Evolutionary conservation across 92 coral and sea anemone species (phyloP).

Genomic region (Zoanthus sansibaricus): DNA sequence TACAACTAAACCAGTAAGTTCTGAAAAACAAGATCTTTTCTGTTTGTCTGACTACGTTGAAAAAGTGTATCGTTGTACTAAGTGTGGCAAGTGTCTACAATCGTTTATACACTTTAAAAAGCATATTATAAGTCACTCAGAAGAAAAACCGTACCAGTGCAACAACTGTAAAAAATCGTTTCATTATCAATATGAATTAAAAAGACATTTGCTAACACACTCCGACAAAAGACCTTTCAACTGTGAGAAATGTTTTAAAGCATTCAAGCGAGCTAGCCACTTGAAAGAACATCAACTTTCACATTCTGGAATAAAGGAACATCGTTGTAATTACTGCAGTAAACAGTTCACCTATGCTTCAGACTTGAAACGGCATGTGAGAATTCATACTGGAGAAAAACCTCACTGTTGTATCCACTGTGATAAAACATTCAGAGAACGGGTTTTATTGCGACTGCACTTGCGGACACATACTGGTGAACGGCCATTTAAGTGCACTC

Average conservation of each 20-base stretch:
- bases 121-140: neutral
- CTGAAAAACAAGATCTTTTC: neutral
- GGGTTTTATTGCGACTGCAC: neutral
- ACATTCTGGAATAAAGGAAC: neutral
- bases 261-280: slow-evolving; percentile 8
- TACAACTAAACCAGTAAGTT: neutral
- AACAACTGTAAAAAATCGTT: neutral
- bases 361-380: slow-evolving; percentile 21
- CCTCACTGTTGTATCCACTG: slow-evolving; percentile 1
- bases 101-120: neutral
- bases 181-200: neutral
- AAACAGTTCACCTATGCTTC: slow-evolving; percentile 6
- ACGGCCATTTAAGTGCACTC: neutral
- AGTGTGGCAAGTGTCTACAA: neutral
- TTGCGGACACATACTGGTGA: slow-evolving; percentile 15
- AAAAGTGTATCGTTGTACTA: neutral
- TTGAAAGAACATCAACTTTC: neutral
- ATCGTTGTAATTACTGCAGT: slow-evolving; percentile 4
- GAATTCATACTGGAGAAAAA: slow-evolving; percentile 35
- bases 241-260: slow-evolving; percentile 11
- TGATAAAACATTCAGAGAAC: neutral
- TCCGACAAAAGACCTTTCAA: slow-evolving; percentile 9
- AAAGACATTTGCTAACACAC: slow-evolving; percentile 3
- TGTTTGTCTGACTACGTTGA: slow-evolving; percentile 12
- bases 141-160: neutral